Evolutionary conservation across 2,113 vertebrate genomes (phyloP).

Genomic region (Aplodontia rufa): DNA sequence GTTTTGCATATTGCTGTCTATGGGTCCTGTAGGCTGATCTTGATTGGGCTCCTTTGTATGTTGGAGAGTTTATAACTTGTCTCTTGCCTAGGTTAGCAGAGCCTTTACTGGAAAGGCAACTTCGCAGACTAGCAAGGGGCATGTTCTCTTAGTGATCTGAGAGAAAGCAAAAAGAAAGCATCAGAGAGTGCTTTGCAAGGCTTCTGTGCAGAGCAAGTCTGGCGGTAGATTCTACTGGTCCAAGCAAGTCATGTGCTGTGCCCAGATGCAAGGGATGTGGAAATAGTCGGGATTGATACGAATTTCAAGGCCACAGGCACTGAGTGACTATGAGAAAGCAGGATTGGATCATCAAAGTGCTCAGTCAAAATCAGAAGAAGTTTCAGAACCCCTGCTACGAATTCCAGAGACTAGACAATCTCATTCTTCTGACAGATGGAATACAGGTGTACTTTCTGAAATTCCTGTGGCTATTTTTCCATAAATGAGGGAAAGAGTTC

Average conservation of each 20-base stretch:
- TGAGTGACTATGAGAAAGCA: neutral
- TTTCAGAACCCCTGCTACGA: neutral
- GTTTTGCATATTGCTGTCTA: neutral
- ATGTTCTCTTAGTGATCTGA: neutral
- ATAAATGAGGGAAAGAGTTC: neutral
- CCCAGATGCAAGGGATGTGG: neutral
- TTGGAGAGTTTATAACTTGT: neutral
- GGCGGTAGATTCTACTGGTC: neutral
- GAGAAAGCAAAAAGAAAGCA: neutral
- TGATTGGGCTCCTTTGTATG: neutral
- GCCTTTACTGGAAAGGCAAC: neutral
- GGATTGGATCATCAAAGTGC: neutral
- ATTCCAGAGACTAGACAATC: too few relatives aligned
- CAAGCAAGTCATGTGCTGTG: neutral
- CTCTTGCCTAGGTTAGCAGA: neutral
- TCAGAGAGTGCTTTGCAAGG: neutral
- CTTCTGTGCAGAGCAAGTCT: neutral
- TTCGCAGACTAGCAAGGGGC: neutral
- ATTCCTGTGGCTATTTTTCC: neutral
- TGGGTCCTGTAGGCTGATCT: neutral
- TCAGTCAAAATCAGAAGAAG: neutral
- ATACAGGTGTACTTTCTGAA: neutral
- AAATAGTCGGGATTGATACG: neutral
- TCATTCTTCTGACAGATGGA: neutral
- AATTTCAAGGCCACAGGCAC: neutral